These are phyloP conservation scores for Philhelius pedissequus DNA, from an alignment of 2,888 invertebrate species.

Conservation along the genomic window DNA sequence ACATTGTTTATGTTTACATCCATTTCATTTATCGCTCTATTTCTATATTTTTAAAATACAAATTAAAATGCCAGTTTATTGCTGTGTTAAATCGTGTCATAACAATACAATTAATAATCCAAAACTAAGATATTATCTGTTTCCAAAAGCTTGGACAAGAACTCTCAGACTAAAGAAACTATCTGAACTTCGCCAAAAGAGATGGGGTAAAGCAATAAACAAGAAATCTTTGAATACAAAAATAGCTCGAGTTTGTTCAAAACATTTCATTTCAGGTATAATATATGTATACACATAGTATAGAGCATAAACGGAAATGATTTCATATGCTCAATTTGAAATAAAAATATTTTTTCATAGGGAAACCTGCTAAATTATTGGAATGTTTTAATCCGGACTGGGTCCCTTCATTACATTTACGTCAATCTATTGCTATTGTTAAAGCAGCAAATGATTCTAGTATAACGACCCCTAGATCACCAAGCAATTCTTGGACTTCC, in stretches of 20 bases:
- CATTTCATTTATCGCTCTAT: too few species aligned
- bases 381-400: background rate
- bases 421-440: background rate
- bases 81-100: background rate
- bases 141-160: background rate
- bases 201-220: background rate
- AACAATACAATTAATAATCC: background rate
- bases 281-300: too few species aligned
- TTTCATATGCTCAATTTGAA: background rate
- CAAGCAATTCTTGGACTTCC: background rate
- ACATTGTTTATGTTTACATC: too few species aligned
- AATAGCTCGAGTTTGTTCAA: background rate
- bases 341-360: background rate
- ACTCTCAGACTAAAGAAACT: background rate
- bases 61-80: background rate
- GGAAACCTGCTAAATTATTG: background rate
- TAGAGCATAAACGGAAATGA: too few species aligned
- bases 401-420: background rate
- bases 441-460: background rate
- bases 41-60: background rate
- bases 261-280: background rate
- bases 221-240: background rate
- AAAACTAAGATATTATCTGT: background rate
- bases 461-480: background rate
- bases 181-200: background rate